Conservation (phyloP, 2,797 vertebrate genomes). For the Anolis apletophallus region DNA sequence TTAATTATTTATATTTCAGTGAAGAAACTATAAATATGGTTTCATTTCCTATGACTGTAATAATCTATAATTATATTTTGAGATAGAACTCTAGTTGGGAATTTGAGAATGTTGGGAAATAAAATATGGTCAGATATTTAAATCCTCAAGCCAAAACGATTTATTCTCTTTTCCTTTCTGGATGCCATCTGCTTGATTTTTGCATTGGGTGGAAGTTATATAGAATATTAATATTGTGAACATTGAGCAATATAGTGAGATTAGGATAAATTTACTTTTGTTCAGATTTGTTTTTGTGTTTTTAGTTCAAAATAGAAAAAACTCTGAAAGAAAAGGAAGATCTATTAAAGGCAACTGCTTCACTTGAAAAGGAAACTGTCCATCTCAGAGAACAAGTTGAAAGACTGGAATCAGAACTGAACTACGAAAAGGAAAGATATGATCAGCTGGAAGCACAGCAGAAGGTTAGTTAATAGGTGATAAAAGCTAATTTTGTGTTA, state of each 20-base stretch:
- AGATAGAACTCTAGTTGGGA: background rate
- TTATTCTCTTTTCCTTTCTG: background rate
- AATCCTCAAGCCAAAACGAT: no score
- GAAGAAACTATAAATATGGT: background rate
- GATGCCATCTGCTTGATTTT: background rate
- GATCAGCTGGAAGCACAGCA: slow-evolving; percentile 86
- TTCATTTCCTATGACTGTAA: background rate
- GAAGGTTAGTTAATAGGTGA: slow-evolving; percentile 84
- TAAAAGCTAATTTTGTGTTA: slow-evolving; percentile 38
- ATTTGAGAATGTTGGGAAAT: slow-evolving; percentile 16
- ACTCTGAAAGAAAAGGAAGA: slow-evolving; percentile 93
- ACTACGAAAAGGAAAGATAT: slow-evolving; percentile 85
- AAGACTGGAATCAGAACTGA: slow-evolving; percentile 85
- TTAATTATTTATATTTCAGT: background rate
- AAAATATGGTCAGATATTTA: background rate
- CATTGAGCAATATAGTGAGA: background rate
- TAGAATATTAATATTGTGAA: background rate
- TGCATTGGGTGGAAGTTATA: background rate
- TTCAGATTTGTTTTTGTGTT: slow-evolving; percentile 10
- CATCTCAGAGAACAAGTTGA: slow-evolving; percentile 88
- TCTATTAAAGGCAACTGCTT: slow-evolving; percentile 84
- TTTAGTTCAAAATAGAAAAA: slow-evolving; percentile 95
- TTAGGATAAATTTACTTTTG: background rate
- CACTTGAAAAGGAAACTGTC: slow-evolving; percentile 88
- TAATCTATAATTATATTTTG: background rate